Evolutionary conservation across 2,888 invertebrate genomes (phyloP), one percentile per base, ranked within the genome.

Genomic region (Leptogaster cylindrica): DNA sequence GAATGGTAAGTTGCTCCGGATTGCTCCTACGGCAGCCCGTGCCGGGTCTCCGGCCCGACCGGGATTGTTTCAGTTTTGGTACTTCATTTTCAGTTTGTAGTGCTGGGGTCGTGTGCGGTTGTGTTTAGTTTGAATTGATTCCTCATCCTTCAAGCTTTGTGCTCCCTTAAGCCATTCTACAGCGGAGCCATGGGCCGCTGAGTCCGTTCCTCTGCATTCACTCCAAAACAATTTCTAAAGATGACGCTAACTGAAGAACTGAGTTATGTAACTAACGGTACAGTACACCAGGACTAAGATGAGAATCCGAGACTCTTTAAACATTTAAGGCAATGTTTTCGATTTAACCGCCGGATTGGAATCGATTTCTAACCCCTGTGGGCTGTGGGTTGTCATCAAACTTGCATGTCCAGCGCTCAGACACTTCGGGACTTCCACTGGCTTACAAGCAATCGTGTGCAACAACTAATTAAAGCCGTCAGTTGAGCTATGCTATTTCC

Each of bases 1-100:
- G 86, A 97, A 97, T 83, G 97, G 97, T 97, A 83, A 92, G 94
- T 89, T 71, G 44, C 70, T 70, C 66, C 69, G 67, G 66, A 68
- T 66, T 41, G 52, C 44, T 68, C n/a, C n/a, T n/a, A n/a, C n/a
- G n/a, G 23, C 52, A 33, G 55, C 27, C 48, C 20, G n/a, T n/a
- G n/a, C n/a, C n/a, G n/a, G n/a, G n/a, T n/a, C n/a, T n/a, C n/a
- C n/a, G n/a, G n/a, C n/a, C 52, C 12, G 41, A 14, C 41, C 39
- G 25, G 41, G 27, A 12, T 58, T 58, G 58, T 58, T 41, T 58
- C 12, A 27, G 41, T 58, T 58, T 58, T 48, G 51, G 55, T 27
- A 44, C 14, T 41, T 31, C 44, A 64, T 63, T 44, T 41, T 52
- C 64, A 41, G 41, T 68, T 46, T 25, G 44, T 33, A 64, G 41